Evolutionary conservation across 2,113 vertebrate genomes (phyloP).

Genomic region (Gnathonemus echidnorhynchus): DNA sequence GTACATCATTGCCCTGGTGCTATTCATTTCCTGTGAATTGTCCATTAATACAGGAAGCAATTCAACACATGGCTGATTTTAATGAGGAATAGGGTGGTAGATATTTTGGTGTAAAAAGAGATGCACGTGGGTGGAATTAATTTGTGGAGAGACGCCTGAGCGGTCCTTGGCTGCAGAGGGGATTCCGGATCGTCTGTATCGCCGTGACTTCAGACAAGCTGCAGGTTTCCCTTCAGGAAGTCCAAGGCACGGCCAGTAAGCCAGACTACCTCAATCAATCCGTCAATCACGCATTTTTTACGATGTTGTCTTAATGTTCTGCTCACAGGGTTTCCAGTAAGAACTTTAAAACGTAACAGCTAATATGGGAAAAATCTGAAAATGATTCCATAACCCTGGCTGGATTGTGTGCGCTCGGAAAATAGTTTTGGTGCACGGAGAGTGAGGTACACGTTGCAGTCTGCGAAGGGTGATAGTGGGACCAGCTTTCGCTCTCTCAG

Average conservation of each 20-base stretch:
- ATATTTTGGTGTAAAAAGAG: neutral
- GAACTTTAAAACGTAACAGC: neutral
- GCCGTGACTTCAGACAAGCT: neutral
- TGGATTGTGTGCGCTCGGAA: neutral
- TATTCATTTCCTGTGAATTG: neutral
- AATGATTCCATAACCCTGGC: neutral
- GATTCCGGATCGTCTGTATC: neutral
- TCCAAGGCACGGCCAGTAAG: neutral
- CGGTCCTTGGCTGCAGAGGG: neutral
- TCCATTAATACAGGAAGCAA: neutral
- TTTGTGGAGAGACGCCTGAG: neutral
- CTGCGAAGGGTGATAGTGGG: neutral
- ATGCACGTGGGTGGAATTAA: neutral
- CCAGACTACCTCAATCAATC: neutral
- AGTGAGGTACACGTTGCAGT: neutral
- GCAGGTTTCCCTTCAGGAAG: neutral
- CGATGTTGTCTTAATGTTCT: neutral
- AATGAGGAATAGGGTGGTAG: neutral
- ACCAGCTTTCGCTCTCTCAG: neutral
- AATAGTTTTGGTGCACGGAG: neutral
- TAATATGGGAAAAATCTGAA: conserved; percentile 6
- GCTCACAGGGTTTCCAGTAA: neutral
- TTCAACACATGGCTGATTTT: neutral
- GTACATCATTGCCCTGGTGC: neutral
- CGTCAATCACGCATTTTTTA: neutral